Evolutionary conservation across 1,140 invertebrate genomes (phyloP).

Genomic region (Trinorchestia longiramus): DNA sequence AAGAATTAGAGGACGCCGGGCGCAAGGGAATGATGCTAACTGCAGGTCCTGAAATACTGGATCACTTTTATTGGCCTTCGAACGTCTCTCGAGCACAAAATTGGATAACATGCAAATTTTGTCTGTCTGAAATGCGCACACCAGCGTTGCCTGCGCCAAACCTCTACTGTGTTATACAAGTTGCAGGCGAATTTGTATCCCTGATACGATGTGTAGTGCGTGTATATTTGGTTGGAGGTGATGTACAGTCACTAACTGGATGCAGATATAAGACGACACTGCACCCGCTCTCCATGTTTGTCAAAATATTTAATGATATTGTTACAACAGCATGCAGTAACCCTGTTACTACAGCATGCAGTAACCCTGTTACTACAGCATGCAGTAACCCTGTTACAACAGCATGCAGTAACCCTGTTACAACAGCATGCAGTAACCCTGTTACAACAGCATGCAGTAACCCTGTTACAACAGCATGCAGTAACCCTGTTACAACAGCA

Average conservation of each 20-base stretch:
- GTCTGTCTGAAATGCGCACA: not conserved
- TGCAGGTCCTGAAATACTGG: slow-evolving; percentile 44
- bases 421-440: no score
- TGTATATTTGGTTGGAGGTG: not conserved
- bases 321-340: no score
- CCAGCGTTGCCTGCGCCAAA: not conserved
- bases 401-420: no score
- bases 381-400: no score
- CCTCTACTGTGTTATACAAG: not conserved
- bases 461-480: no score
- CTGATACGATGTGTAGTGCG: not conserved
- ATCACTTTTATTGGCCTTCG: slow-evolving; percentile 41
- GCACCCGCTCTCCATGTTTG: no score
- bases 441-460: no score
- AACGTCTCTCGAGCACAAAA: slow-evolving; percentile 25
- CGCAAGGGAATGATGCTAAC: slow-evolving; percentile 29
- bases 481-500: no score
- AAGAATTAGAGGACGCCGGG: slow-evolving; percentile 28
- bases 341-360: no score
- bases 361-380: no score
- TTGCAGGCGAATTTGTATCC: not conserved
- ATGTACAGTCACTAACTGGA: not conserved
- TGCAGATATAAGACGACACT: no score
- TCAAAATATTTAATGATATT: no score
- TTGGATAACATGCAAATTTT: slow-evolving; percentile 40